phyloP scores from a whole-genome alignment of 92 coral and sea anemone genomes.

The Porites evermanni region DNA sequence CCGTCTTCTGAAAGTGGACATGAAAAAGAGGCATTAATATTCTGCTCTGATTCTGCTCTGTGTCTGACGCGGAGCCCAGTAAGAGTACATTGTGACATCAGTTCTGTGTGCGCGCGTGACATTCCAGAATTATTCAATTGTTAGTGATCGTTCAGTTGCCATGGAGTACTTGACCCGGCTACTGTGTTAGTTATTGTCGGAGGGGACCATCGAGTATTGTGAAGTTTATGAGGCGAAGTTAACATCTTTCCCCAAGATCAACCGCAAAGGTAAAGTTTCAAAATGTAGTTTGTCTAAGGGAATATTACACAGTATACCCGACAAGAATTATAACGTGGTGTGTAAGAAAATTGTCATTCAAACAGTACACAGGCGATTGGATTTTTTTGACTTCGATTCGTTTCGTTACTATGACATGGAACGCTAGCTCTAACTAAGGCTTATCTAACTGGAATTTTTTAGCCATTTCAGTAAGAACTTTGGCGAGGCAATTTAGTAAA shows the following conservation, averaged over 20 bases:
- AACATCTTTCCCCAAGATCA: background rate
- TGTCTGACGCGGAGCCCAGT: background rate
- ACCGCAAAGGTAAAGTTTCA: slow-evolving; percentile 18
- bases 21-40: background rate
- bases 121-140: background rate
- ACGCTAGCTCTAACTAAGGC: background rate
- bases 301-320: background rate
- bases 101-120: slow-evolving; percentile 18
- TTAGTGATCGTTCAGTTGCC: slow-evolving; percentile 36
- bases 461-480: background rate
- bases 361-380: background rate
- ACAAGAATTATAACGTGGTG: background rate
- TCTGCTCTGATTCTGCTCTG: too few relatives aligned
- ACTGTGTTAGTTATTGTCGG: background rate
- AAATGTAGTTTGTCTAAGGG: background rate
- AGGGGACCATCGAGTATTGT: background rate
- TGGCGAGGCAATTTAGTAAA: background rate
- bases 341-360: background rate
- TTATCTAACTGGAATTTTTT: background rate
- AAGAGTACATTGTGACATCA: background rate
- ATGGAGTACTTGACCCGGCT: slow-evolving; percentile 27
- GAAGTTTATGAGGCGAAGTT: background rate
- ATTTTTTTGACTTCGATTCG: background rate
- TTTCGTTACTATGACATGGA: background rate
- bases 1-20: background rate